phyloP scores from a whole-genome alignment of 2,113 vertebrate species.

The Tapirus terrestris region DNA sequence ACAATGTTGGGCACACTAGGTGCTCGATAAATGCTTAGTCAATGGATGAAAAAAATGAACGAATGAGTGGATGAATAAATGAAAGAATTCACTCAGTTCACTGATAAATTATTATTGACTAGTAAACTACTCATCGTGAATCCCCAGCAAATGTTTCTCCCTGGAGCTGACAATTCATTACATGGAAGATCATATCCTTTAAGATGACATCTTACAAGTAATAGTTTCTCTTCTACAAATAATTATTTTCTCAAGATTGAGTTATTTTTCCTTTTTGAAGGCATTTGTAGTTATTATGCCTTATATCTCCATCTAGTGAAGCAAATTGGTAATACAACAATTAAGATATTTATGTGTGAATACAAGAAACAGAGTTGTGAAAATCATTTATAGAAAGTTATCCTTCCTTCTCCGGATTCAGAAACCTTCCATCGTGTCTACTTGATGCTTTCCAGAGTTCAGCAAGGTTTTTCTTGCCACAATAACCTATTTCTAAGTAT shows the following conservation, averaged over 20 bases:
- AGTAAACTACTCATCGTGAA: not conserved
- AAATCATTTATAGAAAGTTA: not conserved
- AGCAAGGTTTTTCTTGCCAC: not conserved
- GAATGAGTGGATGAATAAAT: not conserved
- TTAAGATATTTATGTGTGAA: not conserved
- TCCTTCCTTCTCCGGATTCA: not conserved
- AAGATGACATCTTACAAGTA: not conserved
- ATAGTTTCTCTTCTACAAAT: not conserved
- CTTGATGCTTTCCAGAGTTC: not conserved
- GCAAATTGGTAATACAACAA: not conserved
- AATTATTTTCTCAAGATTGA: constrained; percentile 3
- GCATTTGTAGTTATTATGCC: not conserved
- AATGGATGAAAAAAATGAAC: not conserved
- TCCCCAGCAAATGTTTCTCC: not conserved
- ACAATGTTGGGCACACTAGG: not conserved
- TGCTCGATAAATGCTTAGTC: not conserved
- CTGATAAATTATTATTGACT: not conserved
- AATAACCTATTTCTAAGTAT: not conserved
- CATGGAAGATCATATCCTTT: not conserved
- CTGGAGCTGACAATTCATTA: not conserved
- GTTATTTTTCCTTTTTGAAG: not conserved
- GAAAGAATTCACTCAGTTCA: not conserved
- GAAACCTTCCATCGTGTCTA: not conserved
- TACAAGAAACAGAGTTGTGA: not conserved
- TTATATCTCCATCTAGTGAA: constrained; percentile 62